Percentiles rank a stretch among this genome's conserved stretches.
These are phyloP conservation scores for Rhopilema esculentum DNA, from an alignment of 30 jellyfish, hydroid and myxozoan species.

Conservation along the genomic window DNA sequence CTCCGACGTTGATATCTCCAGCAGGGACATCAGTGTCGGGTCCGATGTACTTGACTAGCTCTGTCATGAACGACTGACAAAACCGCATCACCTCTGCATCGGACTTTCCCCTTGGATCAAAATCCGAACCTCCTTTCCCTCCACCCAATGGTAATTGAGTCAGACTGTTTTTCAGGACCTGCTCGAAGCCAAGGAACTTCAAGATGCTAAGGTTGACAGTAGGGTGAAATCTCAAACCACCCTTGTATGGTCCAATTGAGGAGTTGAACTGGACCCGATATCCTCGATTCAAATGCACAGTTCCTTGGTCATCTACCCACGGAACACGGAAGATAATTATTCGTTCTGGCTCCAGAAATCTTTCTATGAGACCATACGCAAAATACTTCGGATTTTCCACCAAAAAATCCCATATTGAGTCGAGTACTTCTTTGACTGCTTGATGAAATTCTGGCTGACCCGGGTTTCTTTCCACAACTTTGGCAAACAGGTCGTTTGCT, in stretches of 20 bases:
- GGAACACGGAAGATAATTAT: constrained; percentile 87
- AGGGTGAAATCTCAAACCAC: constrained; percentile 94
- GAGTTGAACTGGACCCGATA: constrained; percentile 91
- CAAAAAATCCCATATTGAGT: constrained; percentile 84
- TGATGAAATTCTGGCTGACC: constrained; percentile 86
- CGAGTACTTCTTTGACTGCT: constrained; percentile 91
- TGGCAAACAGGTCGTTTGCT: constrained; percentile 75
- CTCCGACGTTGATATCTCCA: constrained; percentile 96
- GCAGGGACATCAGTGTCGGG: constrained; percentile 95
- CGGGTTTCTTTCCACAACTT: constrained; percentile 73
- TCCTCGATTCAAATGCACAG: constrained; percentile 89
- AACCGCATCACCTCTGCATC: constrained; percentile 93
- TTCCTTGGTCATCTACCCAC: constrained; percentile 88
- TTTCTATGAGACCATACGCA: constrained; percentile 77
- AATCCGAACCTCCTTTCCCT: constrained; percentile 94
- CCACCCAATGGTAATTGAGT: constrained; percentile 96
- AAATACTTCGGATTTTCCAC: constrained; percentile 71
- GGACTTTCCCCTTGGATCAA: constrained; percentile 88
- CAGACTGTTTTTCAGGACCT: constrained; percentile 79
- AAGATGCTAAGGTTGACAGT: constrained; percentile 84
- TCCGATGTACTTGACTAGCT: constrained; percentile 80
- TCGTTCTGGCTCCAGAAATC: constrained; percentile 93
- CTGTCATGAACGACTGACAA: constrained; percentile 96
- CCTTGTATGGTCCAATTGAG: constrained; percentile 95
- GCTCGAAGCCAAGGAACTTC: constrained; percentile 94